phyloP scores from a whole-genome alignment of 2,797 vertebrate genomes.

The Acrossocheilus wenchowensis region DNA sequence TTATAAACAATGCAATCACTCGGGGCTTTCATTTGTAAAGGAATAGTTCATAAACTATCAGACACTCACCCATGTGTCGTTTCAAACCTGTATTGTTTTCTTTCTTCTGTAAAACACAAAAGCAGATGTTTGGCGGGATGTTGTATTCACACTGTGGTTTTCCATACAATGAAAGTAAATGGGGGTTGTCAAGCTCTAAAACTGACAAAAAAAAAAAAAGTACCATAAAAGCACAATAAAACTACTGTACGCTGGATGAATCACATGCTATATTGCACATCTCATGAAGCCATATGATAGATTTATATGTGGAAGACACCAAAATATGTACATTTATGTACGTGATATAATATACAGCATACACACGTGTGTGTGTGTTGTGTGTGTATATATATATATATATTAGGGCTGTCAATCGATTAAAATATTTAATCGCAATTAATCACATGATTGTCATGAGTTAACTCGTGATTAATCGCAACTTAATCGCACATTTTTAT shows the following conservation, averaged over 20 bases:
- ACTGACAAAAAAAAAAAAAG: not conserved
- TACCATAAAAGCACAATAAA: not conserved
- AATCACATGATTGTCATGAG: too few relatives aligned
- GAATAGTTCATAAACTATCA: not conserved
- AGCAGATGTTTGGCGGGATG: not conserved
- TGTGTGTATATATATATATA: too few relatives aligned
- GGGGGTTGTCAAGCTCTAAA: constrained; percentile 6
- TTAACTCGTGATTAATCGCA: too few relatives aligned
- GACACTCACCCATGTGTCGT: not conserved
- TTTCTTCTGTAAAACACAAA: constrained; percentile 1
- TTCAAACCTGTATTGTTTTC: not conserved
- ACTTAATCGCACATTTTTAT: too few relatives aligned
- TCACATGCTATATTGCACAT: not conserved
- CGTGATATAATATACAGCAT: too few relatives aligned
- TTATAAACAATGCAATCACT: not conserved
- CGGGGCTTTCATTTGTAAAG: not conserved
- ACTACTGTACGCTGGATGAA: not conserved
- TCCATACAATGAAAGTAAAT: not conserved
- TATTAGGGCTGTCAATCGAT: too few relatives aligned
- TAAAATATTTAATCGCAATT: too few relatives aligned
- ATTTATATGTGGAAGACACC: not conserved
- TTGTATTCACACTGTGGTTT: not conserved
- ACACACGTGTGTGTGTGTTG: too few relatives aligned
- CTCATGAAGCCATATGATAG: not conserved
- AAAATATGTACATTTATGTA: too few relatives aligned